These are phyloP conservation scores for Magallana angulata DNA, from an alignment of 1,140 invertebrate genomes.

Conservation along the genomic window DNA sequence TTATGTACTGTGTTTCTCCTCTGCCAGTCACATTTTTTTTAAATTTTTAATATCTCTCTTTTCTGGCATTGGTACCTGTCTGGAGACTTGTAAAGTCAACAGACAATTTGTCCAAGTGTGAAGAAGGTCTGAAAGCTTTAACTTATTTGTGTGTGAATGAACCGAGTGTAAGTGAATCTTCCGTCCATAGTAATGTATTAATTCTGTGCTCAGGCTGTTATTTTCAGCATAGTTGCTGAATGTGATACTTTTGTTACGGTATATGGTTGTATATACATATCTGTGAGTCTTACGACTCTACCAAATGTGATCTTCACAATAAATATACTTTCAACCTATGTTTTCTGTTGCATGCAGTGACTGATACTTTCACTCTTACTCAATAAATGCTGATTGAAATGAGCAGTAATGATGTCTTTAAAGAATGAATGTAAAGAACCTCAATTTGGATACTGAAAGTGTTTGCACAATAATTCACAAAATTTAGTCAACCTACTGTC, in stretches of 20 bases:
- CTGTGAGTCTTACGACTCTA: neutral
- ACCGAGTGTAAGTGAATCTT: neutral
- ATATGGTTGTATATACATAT: neutral
- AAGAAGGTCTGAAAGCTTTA: neutral
- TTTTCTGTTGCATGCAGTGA: too few relatives aligned
- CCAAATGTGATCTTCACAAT: slow-evolving; percentile 12
- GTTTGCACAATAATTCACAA: too few relatives aligned
- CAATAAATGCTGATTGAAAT: too few relatives aligned
- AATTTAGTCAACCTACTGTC: too few relatives aligned
- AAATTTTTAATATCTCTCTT: neutral
- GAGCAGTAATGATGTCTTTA: too few relatives aligned
- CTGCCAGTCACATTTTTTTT: too few relatives aligned
- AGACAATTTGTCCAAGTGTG: neutral
- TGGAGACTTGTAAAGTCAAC: neutral
- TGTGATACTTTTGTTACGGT: slow-evolving; percentile 17
- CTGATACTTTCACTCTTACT: too few relatives aligned
- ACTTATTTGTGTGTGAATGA: neutral
- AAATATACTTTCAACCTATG: neutral
- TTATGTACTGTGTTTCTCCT: too few relatives aligned
- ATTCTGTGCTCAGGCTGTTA: neutral
- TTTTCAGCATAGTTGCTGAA: neutral
- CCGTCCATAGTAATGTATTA: neutral
- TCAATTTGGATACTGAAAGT: too few relatives aligned
- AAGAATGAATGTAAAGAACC: too few relatives aligned
- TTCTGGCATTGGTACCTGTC: neutral